Conservation (phyloP, 2,113 vertebrate genomes). For the Tupaia chinensis region DNA sequence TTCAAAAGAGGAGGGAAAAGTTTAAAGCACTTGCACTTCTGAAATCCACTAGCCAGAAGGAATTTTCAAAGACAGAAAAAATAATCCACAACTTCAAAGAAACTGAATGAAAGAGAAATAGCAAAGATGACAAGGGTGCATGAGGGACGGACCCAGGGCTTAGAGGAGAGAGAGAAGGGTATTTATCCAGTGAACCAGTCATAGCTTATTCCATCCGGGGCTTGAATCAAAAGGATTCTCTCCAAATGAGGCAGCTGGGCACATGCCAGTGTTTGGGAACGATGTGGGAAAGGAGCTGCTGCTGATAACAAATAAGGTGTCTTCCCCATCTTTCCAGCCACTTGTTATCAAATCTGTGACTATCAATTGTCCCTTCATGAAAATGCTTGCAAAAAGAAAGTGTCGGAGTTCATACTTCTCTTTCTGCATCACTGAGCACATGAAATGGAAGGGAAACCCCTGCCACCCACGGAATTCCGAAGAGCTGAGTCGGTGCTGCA, state of each 20-base stretch:
- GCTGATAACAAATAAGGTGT: constrained; percentile 55
- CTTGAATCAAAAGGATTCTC: constrained; percentile 71
- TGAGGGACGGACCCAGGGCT: constrained; percentile 30
- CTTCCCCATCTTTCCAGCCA: constrained; percentile 6
- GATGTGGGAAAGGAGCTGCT: constrained; percentile 26
- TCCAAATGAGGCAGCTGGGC: constrained; percentile 68
- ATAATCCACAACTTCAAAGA: constrained; percentile 79
- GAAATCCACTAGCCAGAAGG: constrained; percentile 75
- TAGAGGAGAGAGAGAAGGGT: constrained; percentile 43
- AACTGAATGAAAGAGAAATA: constrained; percentile 75
- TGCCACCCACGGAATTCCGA: constrained; percentile 74
- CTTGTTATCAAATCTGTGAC: constrained; percentile 60
- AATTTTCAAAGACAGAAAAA: constrained; percentile 79
- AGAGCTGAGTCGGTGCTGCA: constrained; percentile 24
- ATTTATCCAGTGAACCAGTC: constrained; percentile 60
- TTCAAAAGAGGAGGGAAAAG: constrained; percentile 76
- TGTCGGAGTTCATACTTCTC: constrained; percentile 63
- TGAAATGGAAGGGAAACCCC: constrained; percentile 44
- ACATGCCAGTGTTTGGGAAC: constrained; percentile 26
- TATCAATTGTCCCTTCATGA: constrained; percentile 44
- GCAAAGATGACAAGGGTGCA: constrained; percentile 31
- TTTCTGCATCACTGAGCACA: constrained; percentile 52
- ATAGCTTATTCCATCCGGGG: constrained; percentile 21
- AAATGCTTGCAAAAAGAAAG: constrained; percentile 11
- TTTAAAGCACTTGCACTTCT: constrained; percentile 73